Percentiles rank a stretch among this genome's conserved stretches.
phyloP scores from a whole-genome alignment of 2,888 invertebrate genomes.

The Meteorus cinctellus region DNA sequence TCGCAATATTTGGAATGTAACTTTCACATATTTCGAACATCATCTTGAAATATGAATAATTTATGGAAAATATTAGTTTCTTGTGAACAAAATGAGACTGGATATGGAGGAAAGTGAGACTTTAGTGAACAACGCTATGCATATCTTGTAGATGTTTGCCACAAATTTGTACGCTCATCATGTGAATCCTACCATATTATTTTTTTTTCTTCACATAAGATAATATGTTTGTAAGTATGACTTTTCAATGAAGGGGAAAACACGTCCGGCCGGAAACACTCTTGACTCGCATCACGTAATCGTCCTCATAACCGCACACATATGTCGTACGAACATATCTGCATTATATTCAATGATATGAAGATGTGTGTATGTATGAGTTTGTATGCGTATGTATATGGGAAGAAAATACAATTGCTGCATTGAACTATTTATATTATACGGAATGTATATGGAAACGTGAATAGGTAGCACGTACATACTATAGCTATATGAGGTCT shows the following conservation, averaged over 20 bases:
- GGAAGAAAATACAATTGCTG: slow-evolving; percentile 36
- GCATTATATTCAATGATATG: neutral
- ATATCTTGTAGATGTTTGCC: too few relatives aligned
- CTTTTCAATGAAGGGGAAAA: slow-evolving; percentile 45
- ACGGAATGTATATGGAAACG: slow-evolving; percentile 28
- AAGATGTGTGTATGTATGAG: slow-evolving; percentile 13
- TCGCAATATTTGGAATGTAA: neutral
- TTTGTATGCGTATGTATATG: slow-evolving; percentile 22
- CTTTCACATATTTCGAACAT: neutral
- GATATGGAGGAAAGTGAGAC: too few relatives aligned
- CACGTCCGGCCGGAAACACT: slow-evolving; percentile 45
- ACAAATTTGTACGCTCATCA: neutral
- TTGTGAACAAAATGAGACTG: too few relatives aligned
- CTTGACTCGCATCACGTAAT: slow-evolving; percentile 45
- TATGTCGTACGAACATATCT: slow-evolving; percentile 18
- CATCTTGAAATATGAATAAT: too few relatives aligned
- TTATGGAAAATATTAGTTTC: too few relatives aligned
- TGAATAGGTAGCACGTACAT: slow-evolving; percentile 35
- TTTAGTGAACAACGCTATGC: too few relatives aligned
- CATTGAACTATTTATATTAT: slow-evolving; percentile 15
- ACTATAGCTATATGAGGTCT: slow-evolving; percentile 20
- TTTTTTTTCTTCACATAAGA: neutral
- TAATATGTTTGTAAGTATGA: slow-evolving; percentile 27
- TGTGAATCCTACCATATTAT: neutral
- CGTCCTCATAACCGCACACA: slow-evolving; percentile 42